A percentile compares a stretch with the other conserved stretches of the same genome.
Evolutionary conservation across 2,888 invertebrate species (phyloP).

Genomic region (Ichneumoninae sp.): DNA sequence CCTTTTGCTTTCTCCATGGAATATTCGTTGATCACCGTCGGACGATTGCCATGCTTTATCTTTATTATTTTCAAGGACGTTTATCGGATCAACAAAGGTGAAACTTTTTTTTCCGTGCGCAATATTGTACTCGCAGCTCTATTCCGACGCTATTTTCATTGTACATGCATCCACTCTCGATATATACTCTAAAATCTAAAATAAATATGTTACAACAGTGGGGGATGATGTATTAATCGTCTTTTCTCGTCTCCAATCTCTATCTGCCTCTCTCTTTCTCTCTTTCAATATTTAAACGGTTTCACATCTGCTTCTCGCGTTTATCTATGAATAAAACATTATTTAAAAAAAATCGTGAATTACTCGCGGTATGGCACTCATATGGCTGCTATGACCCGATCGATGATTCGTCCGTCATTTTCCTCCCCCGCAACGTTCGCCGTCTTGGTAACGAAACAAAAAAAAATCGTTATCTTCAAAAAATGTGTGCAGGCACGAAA

Average conservation of each 20-base stretch:
- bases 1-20: constrained; percentile 53
- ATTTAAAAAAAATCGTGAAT: constrained; percentile 69
- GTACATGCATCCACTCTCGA: constrained; percentile 46
- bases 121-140: constrained; percentile 17
- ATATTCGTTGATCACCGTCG: constrained; percentile 65
- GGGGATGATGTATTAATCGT: constrained; percentile 41
- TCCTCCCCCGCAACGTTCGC: constrained; percentile 6
- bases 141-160: constrained; percentile 36
- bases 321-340: constrained; percentile 70
- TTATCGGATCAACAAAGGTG: constrained; percentile 57
- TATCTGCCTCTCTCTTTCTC: neutral
- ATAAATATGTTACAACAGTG: constrained; percentile 73
- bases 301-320: constrained; percentile 48
- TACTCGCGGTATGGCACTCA: constrained; percentile 82
- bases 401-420: constrained; percentile 65
- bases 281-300: constrained; percentile 26
- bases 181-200: constrained; percentile 68
- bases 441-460: constrained; percentile 19
- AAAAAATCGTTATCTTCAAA: constrained; percentile 14
- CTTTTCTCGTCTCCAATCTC: constrained; percentile 19
- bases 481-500: constrained; percentile 3
- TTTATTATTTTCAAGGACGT: constrained; percentile 41
- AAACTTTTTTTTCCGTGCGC: constrained; percentile 15
- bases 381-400: constrained; percentile 80
- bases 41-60: constrained; percentile 56